Conservation (phyloP, 2,797 vertebrate genomes). For the Eutrigla gurnardus region DNA sequence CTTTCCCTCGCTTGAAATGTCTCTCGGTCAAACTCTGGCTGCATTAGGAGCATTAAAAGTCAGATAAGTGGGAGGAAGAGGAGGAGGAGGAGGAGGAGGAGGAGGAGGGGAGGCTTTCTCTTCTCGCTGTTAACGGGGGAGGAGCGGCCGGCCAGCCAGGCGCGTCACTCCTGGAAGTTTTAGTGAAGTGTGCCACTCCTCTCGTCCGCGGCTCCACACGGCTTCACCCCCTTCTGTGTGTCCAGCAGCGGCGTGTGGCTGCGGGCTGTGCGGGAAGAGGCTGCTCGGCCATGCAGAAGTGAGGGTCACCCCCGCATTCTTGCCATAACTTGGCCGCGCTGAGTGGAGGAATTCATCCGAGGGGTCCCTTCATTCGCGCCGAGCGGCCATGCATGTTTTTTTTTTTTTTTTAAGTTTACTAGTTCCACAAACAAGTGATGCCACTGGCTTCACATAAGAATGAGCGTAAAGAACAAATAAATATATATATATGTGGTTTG, state of each 20-base stretch:
- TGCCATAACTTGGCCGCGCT: constrained; percentile 52
- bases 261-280: not conserved
- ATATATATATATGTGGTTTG: no score
- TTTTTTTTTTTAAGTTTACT: not conserved
- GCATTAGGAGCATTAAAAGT: constrained; percentile 31
- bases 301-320: constrained; percentile 64
- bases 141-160: constrained; percentile 49
- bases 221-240: not conserved
- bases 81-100: no score
- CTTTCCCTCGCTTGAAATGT: constrained; percentile 8
- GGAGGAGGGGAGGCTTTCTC: constrained; percentile 30
- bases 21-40: not conserved
- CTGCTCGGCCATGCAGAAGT: constrained; percentile 38
- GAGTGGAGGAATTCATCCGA: constrained; percentile 50
- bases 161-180: constrained; percentile 68
- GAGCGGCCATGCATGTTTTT: constrained; percentile 21
- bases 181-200: constrained; percentile 56
- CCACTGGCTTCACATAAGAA: constrained; percentile 14
- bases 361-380: constrained; percentile 12
- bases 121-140: constrained; percentile 44
- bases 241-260: not conserved
- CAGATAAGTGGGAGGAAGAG: not conserved
- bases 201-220: constrained; percentile 35
- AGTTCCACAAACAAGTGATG: not conserved
- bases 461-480: not conserved